Percentiles rank a stretch among this genome's conserved stretches.
Conservation (phyloP, 2,888 invertebrate species). For the Thecocarcelia acutangulata region DNA sequence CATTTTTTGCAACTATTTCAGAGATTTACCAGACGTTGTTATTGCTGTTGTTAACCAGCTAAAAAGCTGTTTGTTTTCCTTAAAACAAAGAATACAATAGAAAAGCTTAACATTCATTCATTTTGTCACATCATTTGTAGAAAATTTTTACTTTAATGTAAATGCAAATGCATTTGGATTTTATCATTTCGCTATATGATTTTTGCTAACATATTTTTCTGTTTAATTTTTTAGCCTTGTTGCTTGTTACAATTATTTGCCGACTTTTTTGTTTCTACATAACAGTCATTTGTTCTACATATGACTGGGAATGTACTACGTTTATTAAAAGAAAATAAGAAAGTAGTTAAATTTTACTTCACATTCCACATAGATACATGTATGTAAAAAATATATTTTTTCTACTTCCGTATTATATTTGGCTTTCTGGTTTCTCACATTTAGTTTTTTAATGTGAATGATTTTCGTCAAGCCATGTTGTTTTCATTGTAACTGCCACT, state of each 20-base stretch:
- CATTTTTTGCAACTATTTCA: conserved; percentile 22
- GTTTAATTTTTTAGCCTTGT: conserved; percentile 7
- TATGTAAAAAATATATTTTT: neutral
- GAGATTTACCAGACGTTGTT: conserved; percentile 22
- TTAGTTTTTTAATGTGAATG: conserved; percentile 13
- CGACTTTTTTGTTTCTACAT: conserved; percentile 44
- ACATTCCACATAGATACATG: too few species aligned
- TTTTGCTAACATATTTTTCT: conserved; percentile 5
- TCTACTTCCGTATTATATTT: conserved; percentile 11
- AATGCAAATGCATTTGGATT: conserved; percentile 24
- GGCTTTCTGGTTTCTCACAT: conserved; percentile 10
- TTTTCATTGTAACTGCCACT: conserved; percentile 13
- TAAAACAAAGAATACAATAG: neutral
- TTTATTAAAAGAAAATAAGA: conserved; percentile 15
- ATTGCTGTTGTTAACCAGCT: conserved; percentile 34
- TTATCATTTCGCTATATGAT: neutral
- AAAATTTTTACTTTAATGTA: conserved; percentile 41
- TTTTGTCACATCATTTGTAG: conserved; percentile 65
- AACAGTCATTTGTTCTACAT: conserved; percentile 23
- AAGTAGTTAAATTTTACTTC: conserved; percentile 26
- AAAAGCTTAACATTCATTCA: conserved; percentile 49
- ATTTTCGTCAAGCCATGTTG: conserved; percentile 14
- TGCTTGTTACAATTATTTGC: neutral
- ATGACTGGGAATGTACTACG: too few species aligned
- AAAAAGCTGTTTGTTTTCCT: conserved; percentile 24